Percentiles rank a stretch among this genome's conserved stretches.
phyloP scores from a whole-genome alignment of 2,888 invertebrate species.

The Drosophila flavopinicola region DNA sequence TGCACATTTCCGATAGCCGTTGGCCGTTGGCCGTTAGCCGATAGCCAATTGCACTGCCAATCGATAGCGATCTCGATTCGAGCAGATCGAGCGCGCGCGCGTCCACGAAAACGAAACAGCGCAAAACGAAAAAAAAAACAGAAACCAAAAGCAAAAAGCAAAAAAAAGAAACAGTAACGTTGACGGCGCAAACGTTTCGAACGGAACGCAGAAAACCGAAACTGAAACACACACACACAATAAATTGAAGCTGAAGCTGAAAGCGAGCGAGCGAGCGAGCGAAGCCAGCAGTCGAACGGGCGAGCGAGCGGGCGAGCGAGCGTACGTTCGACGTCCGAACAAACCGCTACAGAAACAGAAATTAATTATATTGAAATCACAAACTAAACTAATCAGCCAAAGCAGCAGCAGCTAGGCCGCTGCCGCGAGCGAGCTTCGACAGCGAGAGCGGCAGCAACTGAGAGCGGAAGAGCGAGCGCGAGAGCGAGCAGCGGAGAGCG shows the following conservation, averaged over 20 bases:
- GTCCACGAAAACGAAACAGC: conserved; percentile 27
- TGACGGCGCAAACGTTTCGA: conserved; percentile 24
- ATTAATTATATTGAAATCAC: conserved; percentile 79
- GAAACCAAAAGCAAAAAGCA: background rate
- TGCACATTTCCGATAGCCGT: conserved; percentile 30
- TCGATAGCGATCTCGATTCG: conserved; percentile 16
- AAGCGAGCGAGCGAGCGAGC: conserved; percentile 26
- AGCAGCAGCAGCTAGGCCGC: conserved; percentile 41
- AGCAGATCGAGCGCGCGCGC: conserved; percentile 27
- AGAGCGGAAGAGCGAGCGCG: conserved; percentile 3
- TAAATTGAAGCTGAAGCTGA: conserved; percentile 44
- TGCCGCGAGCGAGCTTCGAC: conserved; percentile 48
- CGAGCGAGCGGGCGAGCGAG: conserved; percentile 43
- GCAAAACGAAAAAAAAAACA: conserved; percentile 2
- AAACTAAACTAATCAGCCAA: conserved; percentile 77
- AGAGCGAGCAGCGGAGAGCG: conserved; percentile 5
- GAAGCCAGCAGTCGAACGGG: conserved; percentile 28
- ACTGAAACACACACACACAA: conserved; percentile 49
- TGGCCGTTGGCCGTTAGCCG: conserved; percentile 26
- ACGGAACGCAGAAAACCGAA: conserved; percentile 53
- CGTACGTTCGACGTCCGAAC: conserved; percentile 68
- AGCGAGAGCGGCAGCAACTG: background rate
- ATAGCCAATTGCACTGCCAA: conserved; percentile 7
- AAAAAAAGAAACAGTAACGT: conserved; percentile 9
- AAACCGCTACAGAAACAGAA: conserved; percentile 77